Conservation (phyloP, 2,113 vertebrate genomes). For the Cyrtonyx montezumae region DNA sequence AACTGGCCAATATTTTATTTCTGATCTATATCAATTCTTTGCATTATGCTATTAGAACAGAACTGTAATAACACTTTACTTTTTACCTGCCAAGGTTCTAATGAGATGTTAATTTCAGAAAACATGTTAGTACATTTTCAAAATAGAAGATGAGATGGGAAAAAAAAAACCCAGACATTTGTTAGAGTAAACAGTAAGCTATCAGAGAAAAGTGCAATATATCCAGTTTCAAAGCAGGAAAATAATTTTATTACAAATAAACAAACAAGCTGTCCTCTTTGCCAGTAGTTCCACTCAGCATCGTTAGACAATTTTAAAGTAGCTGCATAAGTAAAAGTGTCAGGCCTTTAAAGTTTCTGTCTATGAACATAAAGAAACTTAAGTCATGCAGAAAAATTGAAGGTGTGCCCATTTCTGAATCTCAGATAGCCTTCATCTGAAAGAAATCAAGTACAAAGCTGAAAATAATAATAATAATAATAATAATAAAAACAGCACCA, state of each 20-base stretch:
- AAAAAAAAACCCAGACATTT: background rate
- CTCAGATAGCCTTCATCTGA: background rate
- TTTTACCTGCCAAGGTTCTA: slow-evolving; percentile 36
- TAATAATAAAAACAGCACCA: background rate
- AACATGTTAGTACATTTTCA: slow-evolving; percentile 15
- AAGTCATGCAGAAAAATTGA: slow-evolving; percentile 12
- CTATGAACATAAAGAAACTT: background rate
- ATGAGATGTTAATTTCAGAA: slow-evolving; percentile 33
- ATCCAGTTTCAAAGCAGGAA: background rate
- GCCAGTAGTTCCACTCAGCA: background rate
- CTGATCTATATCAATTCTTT: background rate
- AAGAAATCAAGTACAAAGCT: background rate
- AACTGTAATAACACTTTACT: background rate
- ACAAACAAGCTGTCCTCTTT: slow-evolving; percentile 35
- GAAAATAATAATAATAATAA: background rate
- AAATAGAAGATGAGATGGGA: background rate
- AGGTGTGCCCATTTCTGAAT: background rate
- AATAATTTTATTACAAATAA: slow-evolving; percentile 19
- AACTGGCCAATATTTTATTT: background rate
- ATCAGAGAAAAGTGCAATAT: background rate
- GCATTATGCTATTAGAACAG: background rate
- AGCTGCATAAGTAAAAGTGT: background rate
- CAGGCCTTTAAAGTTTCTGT: background rate
- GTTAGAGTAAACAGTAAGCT: slow-evolving; percentile 4
- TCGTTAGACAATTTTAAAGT: slow-evolving; percentile 2